Evolutionary conservation across 2,888 invertebrate genomes (phyloP).

Genomic region (Apamea monoglypha): DNA sequence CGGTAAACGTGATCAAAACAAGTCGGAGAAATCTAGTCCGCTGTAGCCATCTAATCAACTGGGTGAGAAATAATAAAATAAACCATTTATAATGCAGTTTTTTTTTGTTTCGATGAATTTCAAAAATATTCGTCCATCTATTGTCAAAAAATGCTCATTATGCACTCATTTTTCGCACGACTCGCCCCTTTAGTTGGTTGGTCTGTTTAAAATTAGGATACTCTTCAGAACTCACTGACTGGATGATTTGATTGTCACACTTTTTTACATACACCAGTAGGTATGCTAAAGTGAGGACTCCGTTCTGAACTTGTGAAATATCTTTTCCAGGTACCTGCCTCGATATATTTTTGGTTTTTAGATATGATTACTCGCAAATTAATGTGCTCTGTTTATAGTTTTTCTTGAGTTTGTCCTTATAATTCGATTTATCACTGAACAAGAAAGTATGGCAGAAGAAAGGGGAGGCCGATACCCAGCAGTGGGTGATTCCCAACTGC

Average conservation of each 20-base stretch:
- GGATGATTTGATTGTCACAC: conserved; percentile 57
- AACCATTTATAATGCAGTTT: background rate
- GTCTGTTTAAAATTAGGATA: conserved; percentile 53
- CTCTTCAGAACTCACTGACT: conserved; percentile 46
- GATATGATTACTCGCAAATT: background rate
- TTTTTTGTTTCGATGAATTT: background rate
- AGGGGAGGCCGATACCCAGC: too few species aligned
- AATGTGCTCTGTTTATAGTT: background rate
- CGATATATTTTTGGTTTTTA: background rate
- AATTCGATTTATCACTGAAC: background rate
- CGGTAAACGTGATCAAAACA: conserved; percentile 19
- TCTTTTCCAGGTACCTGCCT: background rate
- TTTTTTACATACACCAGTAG: conserved; percentile 19
- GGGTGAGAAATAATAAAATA: conserved; percentile 3
- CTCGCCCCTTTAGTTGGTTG: conserved; percentile 25
- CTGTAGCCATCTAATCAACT: conserved; percentile 15
- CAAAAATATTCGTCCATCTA: background rate
- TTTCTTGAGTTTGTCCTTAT: background rate
- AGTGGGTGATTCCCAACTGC: too few species aligned
- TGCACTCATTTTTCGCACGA: conserved; percentile 14
- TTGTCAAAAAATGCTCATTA: conserved; percentile 14
- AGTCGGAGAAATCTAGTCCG: background rate
- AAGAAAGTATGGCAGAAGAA: too few species aligned
- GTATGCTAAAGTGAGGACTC: background rate
- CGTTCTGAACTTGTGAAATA: conserved; percentile 14